Evolutionary conservation across 2,113 vertebrate species (phyloP), one percentile per base, ranked within the genome.

Genomic region (Toxotes jaculatrix): DNA sequence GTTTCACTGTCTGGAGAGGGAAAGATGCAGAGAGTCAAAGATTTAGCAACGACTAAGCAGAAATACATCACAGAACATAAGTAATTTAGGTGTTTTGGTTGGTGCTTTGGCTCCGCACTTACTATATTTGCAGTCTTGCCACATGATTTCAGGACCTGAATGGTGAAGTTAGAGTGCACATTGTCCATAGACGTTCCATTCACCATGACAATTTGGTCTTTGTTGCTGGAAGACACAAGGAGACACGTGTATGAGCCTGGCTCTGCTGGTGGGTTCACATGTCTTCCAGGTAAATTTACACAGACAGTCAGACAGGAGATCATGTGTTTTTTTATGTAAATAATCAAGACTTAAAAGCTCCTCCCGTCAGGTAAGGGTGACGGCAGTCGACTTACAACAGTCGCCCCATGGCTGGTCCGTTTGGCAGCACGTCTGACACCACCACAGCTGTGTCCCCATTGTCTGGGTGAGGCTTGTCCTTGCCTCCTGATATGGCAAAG

Each of bases 161-260:
- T 98, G 49, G 97, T 97, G 0, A 94, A 95, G 13, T 95, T 93
- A 0, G 97, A 98, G 0, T 92, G 87, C 66, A 96, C 95, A 0
- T 95, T 98, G 16, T 99, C 97, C 97, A 99, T 95, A 7, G 97
- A 95, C 53, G 96, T 93, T 4, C 97, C 98, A 0, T 99, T 99
- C 70, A 99, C 98, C 98, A 99, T 99, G 79, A 97, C 97, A 0
- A 99, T 96, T 10, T 95, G 96, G 91, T 99, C 98, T 73, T 95
- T 96, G 36, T 65, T 95, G 91, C 98, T 99, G 92, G 17, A 73
- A 67, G 70, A 43, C 6, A 78, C 17, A 66, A 79, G 55, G 2
- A 69, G 11, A 72, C 1, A 72, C 32, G 85, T 16, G 27, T 43
- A 21, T 55, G 47, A 75, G 7, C 74, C 74, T 42, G 16, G 16